phyloP scores from a whole-genome alignment of 2,113 vertebrate genomes.

The Suncus etruscus region DNA sequence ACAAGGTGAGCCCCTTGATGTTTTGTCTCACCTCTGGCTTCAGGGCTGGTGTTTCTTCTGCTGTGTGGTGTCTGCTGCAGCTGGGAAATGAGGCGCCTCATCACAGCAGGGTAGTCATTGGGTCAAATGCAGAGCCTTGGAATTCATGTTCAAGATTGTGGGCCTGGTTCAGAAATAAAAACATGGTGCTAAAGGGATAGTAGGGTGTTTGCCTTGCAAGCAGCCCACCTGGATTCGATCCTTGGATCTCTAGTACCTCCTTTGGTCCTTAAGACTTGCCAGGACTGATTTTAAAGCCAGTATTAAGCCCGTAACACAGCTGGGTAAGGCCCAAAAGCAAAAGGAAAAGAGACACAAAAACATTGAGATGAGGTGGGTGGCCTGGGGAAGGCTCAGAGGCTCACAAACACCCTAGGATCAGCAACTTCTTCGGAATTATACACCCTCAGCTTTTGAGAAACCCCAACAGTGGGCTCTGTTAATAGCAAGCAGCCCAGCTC shows the following conservation, averaged over 20 bases:
- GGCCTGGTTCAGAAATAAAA: neutral
- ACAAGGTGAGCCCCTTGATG: neutral
- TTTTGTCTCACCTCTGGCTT: slow-evolving; percentile 33
- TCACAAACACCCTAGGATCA: neutral
- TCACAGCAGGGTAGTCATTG: neutral
- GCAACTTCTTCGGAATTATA: neutral
- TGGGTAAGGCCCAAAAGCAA: too few species aligned
- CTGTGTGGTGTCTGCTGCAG: neutral
- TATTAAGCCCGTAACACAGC: too few species aligned
- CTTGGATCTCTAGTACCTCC: too few species aligned
- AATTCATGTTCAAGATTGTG: neutral
- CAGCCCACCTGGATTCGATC: too few species aligned
- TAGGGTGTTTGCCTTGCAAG: too few species aligned
- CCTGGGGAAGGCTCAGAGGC: neutral
- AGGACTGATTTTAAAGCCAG: too few species aligned
- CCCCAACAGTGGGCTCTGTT: neutral
- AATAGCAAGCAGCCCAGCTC: neutral
- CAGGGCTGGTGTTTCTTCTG: slow-evolving; percentile 26
- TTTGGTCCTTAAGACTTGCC: too few species aligned
- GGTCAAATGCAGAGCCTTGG: neutral
- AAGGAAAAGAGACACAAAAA: too few species aligned
- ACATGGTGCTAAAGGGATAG: neutral
- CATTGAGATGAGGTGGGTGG: too few species aligned
- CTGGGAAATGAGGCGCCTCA: neutral
- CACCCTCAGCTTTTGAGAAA: neutral